phyloP scores from a whole-genome alignment of 2,797 vertebrate genomes.

The Cyprinodon diabolis region DNA sequence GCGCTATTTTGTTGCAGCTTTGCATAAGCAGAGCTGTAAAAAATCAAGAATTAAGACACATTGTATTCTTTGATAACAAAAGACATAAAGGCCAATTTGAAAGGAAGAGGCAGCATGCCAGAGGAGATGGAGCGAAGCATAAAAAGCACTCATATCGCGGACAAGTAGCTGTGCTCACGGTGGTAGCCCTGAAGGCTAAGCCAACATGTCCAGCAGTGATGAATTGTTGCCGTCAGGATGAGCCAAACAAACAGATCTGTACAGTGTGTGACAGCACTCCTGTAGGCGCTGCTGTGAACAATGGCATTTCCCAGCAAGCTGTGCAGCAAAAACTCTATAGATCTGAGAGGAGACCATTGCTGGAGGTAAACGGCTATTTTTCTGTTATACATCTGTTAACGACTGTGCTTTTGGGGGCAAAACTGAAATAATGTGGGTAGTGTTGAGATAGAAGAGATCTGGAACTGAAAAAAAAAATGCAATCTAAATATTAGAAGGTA shows the following conservation, averaged over 20 bases:
- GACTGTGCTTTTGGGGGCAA: background rate
- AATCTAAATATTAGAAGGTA: too few relatives aligned
- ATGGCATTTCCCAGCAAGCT: constrained; percentile 51
- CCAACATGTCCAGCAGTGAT: constrained; percentile 64
- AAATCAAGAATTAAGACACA: constrained; percentile 31
- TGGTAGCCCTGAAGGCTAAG: constrained; percentile 57
- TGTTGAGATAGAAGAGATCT: too few relatives aligned
- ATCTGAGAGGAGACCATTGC: constrained; percentile 52
- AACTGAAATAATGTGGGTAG: too few relatives aligned
- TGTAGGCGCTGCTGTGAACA: constrained; percentile 53
- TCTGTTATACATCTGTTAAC: background rate
- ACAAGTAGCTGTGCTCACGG: constrained; percentile 52
- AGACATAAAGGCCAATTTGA: constrained; percentile 38
- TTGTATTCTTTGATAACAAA: constrained; percentile 32
- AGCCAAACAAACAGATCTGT: constrained; percentile 70
- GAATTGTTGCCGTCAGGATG: constrained; percentile 67
- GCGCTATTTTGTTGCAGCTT: background rate
- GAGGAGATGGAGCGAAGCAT: constrained; percentile 28
- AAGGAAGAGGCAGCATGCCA: constrained; percentile 37
- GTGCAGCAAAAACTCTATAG: constrained; percentile 35
- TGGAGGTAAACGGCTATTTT: constrained; percentile 40
- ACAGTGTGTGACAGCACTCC: constrained; percentile 58
- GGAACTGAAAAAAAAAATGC: too few relatives aligned
- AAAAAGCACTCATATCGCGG: constrained; percentile 33
- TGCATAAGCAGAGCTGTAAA: constrained; percentile 8